These are phyloP conservation scores for Acanthis flammea DNA, from an alignment of 2,797 vertebrate species.

Conservation along the genomic window DNA sequence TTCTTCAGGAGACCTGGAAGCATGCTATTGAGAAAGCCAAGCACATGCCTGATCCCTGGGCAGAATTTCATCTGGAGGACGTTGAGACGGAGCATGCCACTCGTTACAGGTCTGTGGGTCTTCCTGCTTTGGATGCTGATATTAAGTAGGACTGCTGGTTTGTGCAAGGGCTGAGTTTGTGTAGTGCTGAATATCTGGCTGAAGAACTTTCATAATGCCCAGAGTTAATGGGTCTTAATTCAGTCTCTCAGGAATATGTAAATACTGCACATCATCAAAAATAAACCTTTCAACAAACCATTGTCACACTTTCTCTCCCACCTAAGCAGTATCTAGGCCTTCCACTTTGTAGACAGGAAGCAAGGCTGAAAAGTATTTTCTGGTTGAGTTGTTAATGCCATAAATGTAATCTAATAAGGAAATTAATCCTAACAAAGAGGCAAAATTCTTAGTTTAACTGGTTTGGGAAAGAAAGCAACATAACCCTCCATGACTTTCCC, in stretches of 20 bases:
- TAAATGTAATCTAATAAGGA: conserved; percentile 2
- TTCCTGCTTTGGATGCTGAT: not conserved
- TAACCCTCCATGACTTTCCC: not conserved
- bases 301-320: not conserved
- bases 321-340: not conserved
- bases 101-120: conserved; percentile 86
- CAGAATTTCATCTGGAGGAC: conserved; percentile 94
- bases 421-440: not conserved
- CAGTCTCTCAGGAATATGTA: not conserved
- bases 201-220: not conserved
- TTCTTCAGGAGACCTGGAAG: conserved; percentile 88
- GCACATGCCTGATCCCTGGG: conserved; percentile 97
- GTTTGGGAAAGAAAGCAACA: not conserved
- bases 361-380: not conserved
- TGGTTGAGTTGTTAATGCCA: not conserved
- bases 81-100: conserved; percentile 84
- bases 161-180: not conserved
- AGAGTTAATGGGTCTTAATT: not conserved
- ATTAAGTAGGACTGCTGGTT: not conserved
- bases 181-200: not conserved
- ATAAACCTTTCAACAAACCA: not conserved
- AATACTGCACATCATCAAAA: not conserved
- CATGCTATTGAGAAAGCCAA: conserved; percentile 93
- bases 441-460: not conserved
- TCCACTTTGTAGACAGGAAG: not conserved